Percentiles rank a stretch among this genome's conserved stretches.
Conservation (phyloP, 23 tunicate species). For the Styela clava region DNA sequence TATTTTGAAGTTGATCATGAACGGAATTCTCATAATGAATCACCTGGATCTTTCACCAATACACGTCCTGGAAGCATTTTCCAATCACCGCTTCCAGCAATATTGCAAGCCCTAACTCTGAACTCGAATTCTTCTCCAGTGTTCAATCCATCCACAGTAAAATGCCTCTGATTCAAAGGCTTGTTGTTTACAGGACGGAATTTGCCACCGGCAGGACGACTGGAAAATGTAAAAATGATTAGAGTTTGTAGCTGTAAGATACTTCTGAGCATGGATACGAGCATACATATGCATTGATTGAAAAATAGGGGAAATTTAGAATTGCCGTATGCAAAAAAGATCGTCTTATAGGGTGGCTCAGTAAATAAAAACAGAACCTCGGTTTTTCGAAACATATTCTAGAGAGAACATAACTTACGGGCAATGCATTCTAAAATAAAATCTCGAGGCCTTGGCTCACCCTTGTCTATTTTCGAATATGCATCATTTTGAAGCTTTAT, state of each 20-base stretch:
- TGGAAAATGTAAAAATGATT: neutral
- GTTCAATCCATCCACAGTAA: constrained; percentile 68
- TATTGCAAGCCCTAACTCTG: constrained; percentile 84
- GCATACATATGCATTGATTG: neutral
- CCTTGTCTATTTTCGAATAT: no score
- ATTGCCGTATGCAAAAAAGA: neutral
- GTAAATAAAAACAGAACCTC: no score
- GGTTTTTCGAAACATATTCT: no score
- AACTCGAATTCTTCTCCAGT: constrained; percentile 62
- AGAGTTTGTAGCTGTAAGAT: no score
- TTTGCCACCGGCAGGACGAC: constrained; percentile 75
- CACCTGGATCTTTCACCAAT: constrained; percentile 73
- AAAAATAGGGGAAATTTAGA: neutral
- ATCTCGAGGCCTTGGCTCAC: no score
- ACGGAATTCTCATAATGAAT: no score
- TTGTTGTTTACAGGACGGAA: constrained; percentile 94
- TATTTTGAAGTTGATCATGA: no score
- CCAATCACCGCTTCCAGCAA: constrained; percentile 91
- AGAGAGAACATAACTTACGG: no score
- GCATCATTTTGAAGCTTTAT: no score
- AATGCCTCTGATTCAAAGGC: constrained; percentile 80
- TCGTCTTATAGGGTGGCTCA: neutral
- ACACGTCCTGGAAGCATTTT: constrained; percentile 70
- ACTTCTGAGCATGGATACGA: neutral
- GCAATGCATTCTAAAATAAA: no score